These are phyloP conservation scores for Bombus affinis DNA, from an alignment of 1,140 invertebrate genomes.

Conservation along the genomic window DNA sequence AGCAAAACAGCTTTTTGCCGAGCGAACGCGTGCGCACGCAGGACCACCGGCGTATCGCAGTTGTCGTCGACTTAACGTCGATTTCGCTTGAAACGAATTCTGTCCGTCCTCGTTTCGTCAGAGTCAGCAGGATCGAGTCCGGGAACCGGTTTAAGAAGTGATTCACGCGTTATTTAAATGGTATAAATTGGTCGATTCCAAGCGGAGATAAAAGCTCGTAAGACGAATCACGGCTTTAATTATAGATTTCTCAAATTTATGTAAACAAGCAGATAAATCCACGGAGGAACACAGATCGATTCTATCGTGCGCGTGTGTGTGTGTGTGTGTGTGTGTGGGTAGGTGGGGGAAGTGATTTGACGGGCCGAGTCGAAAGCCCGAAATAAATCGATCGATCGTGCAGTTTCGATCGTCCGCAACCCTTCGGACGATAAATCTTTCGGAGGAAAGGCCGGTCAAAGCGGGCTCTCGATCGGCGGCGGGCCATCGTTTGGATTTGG, in stretches of 20 bases:
- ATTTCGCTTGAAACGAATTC: constrained; percentile 38
- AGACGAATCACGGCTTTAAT: constrained; percentile 50
- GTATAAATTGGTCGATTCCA: constrained; percentile 34
- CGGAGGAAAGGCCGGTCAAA: background rate
- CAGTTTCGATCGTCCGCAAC: background rate
- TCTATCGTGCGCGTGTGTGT: no score
- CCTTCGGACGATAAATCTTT: constrained; percentile 31
- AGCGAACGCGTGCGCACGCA: background rate
- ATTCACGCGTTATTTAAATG: constrained; percentile 58
- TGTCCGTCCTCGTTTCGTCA: constrained; percentile 39
- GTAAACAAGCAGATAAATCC: constrained; percentile 40
- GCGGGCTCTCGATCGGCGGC: constrained; percentile 14
- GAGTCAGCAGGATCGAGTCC: constrained; percentile 3
- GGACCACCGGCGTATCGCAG: constrained; percentile 3
- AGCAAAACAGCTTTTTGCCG: background rate
- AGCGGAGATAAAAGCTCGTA: constrained; percentile 32
- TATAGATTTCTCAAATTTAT: constrained; percentile 45
- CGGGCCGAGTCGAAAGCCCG: background rate
- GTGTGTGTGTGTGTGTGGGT: accelerated
- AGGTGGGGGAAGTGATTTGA: background rate
- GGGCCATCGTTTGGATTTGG: constrained; percentile 23
- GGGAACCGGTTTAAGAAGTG: constrained; percentile 61
- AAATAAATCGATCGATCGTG: constrained; percentile 12
- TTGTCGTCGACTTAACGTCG: constrained; percentile 12
- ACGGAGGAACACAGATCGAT: background rate